Evolutionary conservation across 2,797 vertebrate genomes (phyloP).

Genomic region (Philypnodon macrostomus): DNA sequence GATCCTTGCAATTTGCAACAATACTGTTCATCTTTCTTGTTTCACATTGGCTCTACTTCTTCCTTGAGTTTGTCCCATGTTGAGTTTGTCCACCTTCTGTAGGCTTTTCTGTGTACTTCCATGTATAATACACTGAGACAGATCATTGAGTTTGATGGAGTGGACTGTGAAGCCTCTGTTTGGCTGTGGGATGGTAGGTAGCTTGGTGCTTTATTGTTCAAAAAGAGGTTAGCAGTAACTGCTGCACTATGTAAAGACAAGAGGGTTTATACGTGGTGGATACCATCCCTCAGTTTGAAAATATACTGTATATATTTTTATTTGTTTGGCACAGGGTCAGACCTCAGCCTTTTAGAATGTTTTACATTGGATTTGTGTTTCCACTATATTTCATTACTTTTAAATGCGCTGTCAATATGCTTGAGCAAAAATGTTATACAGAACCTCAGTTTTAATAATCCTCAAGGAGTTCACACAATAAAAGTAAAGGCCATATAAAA

Average conservation of each 20-base stretch:
- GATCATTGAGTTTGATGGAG: slow-evolving; percentile 70
- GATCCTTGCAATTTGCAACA: slow-evolving; percentile 72
- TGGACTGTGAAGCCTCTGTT: slow-evolving; percentile 76
- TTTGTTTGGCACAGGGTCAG: slow-evolving; percentile 81
- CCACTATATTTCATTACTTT: slow-evolving; percentile 77
- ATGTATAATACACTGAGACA: slow-evolving; percentile 81
- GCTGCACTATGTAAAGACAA: slow-evolving; percentile 23
- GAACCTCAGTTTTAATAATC: slow-evolving; percentile 38
- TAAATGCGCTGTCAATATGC: slow-evolving; percentile 79
- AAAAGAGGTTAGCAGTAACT: slow-evolving; percentile 18
- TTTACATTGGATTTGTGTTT: slow-evolving; percentile 83
- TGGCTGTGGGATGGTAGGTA: slow-evolving; percentile 43
- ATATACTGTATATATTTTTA: slow-evolving; percentile 71
- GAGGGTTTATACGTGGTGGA: slow-evolving; percentile 39
- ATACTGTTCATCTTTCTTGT: slow-evolving; percentile 29
- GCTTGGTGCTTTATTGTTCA: slow-evolving; percentile 17
- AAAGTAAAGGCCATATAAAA: slow-evolving; percentile 70
- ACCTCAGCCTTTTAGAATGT: slow-evolving; percentile 79
- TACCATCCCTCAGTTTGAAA: slow-evolving; percentile 52
- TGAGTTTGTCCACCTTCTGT: slow-evolving; percentile 62
- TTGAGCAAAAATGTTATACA: slow-evolving; percentile 76
- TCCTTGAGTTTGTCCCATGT: slow-evolving; percentile 50
- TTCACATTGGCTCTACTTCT: slow-evolving; percentile 12
- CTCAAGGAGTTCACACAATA: slow-evolving; percentile 7
- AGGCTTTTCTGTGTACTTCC: slow-evolving; percentile 60